Percentiles rank a stretch among this genome's conserved stretches.
Evolutionary conservation across 2,113 vertebrate genomes (phyloP).

Genomic region (Oncorhynchus gorbuscha): DNA sequence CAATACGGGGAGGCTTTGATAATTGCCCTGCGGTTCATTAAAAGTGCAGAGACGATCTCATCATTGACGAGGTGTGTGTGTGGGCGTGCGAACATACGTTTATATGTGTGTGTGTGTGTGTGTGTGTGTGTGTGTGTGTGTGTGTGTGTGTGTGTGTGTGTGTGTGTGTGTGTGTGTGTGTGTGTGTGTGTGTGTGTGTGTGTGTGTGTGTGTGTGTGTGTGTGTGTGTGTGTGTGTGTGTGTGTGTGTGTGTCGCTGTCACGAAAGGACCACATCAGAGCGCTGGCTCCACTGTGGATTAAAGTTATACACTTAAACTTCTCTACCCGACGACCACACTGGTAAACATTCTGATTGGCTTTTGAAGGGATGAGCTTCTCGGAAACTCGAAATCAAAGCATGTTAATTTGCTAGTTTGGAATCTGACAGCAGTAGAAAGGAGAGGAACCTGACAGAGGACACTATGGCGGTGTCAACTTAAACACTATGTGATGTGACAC

Average conservation of each 20-base stretch:
- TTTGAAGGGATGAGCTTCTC: conserved; percentile 47
- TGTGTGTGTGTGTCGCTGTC: background rate
- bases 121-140: no score
- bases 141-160: no score
- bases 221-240: background rate
- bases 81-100: no score
- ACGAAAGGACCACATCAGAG: conserved; percentile 42
- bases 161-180: background rate
- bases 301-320: conserved; percentile 39
- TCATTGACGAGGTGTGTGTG: conserved; percentile 1
- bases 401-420: conserved; percentile 60
- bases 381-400: conserved; percentile 56
- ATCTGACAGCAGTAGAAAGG: conserved; percentile 50
- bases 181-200: background rate
- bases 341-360: conserved; percentile 66
- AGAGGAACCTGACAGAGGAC: conserved; percentile 26
- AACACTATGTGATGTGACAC: conserved; percentile 51
- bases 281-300: conserved; percentile 37
- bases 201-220: no score
- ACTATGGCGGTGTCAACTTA: conserved; percentile 54
- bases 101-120: no score
- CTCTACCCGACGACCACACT: background rate
- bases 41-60: conserved; percentile 27
- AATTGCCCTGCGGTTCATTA: conserved; percentile 57
- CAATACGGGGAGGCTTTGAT: conserved; percentile 45